phyloP scores from a whole-genome alignment of 2,888 invertebrate species.

The Peribatodes rhomboidaria region DNA sequence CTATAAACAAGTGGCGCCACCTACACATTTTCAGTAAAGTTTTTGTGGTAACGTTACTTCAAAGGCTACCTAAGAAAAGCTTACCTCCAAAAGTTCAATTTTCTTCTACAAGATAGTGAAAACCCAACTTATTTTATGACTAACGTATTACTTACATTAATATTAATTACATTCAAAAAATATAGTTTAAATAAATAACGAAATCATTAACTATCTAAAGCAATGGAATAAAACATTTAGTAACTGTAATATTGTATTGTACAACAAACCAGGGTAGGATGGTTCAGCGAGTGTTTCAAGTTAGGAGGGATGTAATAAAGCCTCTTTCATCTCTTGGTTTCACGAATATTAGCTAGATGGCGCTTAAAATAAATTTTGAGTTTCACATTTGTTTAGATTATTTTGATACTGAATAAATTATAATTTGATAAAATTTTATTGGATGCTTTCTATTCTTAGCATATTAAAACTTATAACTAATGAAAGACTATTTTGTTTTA shows the following conservation, averaged over 20 bases:
- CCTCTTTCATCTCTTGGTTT: slow-evolving; percentile 12
- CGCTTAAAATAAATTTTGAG: neutral
- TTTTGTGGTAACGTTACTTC: neutral
- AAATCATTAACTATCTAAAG: too few species aligned
- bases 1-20: slow-evolving; percentile 17
- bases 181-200: too few species aligned
- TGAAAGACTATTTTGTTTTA: too few species aligned
- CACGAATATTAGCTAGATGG: slow-evolving; percentile 2
- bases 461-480: neutral
- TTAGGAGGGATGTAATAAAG: neutral
- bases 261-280: neutral
- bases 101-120: neutral
- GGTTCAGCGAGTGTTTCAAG: neutral
- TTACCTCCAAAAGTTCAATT: neutral
- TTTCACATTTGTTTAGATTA: neutral
- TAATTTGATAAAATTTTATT: too few species aligned
- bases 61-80: neutral
- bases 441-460: neutral
- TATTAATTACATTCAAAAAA: too few species aligned
- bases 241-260: neutral
- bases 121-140: too few species aligned
- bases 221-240: too few species aligned
- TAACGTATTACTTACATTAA: too few species aligned
- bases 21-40: slow-evolving; percentile 27
- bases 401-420: too few species aligned